Conservation (phyloP, 1,140 invertebrate genomes). For the Pogonomyrmex barbatus region DNA sequence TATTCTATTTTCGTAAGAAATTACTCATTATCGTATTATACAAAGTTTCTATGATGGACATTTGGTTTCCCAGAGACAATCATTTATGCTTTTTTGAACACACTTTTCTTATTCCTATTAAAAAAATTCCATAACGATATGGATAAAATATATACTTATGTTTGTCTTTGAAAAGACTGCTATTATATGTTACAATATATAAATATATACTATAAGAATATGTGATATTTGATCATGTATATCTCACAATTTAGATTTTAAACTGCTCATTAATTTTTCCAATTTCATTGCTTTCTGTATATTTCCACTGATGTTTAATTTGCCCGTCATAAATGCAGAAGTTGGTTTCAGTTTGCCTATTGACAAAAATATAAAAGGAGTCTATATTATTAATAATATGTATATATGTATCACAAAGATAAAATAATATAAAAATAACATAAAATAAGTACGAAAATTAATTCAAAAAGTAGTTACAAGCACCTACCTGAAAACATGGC, state of each 20-base stretch:
- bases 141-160: slow-evolving; percentile 10
- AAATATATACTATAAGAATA: slow-evolving; percentile 2
- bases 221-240: not conserved
- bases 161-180: not conserved
- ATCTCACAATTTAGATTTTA: slow-evolving; percentile 91
- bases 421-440: slow-evolving; percentile 17
- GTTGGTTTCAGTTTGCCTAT: slow-evolving; percentile 95
- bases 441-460: slow-evolving; percentile 52
- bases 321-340: slow-evolving; percentile 98
- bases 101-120: not conserved
- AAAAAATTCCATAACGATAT: slow-evolving; percentile 1
- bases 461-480: slow-evolving; percentile 9
- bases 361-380: slow-evolving; percentile 25
- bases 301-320: slow-evolving; percentile 97
- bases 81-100: not conserved
- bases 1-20: slow-evolving; percentile 14
- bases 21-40: slow-evolving; percentile 3
- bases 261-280: slow-evolving; percentile 95
- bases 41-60: not conserved
- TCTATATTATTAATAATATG: slow-evolving; percentile 32
- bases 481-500: slow-evolving; percentile 91
- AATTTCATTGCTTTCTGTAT: slow-evolving; percentile 98
- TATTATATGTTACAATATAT: slow-evolving; percentile 8
- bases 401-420: slow-evolving; percentile 10
- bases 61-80: slow-evolving; percentile 15